These are phyloP conservation scores for Cyclophora albipunctata DNA, from an alignment of 2,888 invertebrate genomes.

Conservation along the genomic window DNA sequence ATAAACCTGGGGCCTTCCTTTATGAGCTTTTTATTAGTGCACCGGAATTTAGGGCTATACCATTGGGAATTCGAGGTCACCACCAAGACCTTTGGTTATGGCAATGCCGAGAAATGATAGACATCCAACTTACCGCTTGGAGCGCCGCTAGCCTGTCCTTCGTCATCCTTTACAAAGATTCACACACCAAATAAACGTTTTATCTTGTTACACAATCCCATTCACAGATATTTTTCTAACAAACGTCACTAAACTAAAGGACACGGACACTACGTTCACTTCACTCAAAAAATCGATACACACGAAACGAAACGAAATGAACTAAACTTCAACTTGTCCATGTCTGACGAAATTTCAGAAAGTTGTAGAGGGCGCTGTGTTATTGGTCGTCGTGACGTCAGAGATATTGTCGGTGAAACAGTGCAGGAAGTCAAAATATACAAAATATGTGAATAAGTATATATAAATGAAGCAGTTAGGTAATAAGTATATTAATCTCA, in stretches of 20 bases:
- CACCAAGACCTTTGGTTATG: slow-evolving; percentile 56
- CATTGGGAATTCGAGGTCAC: slow-evolving; percentile 62
- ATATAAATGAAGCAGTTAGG: too few species aligned
- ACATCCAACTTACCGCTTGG: slow-evolving; percentile 86
- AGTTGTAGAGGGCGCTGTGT: slow-evolving; percentile 53
- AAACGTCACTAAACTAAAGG: slow-evolving; percentile 83
- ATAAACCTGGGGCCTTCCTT: slow-evolving; percentile 13
- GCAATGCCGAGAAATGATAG: slow-evolving; percentile 42
- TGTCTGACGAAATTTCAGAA: slow-evolving; percentile 33
- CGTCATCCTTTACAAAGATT: slow-evolving; percentile 85
- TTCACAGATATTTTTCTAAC: slow-evolving; percentile 84
- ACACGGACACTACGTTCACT: slow-evolving; percentile 81
- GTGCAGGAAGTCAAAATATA: slow-evolving; percentile 19
- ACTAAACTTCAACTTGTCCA: slow-evolving; percentile 67
- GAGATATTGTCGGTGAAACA: slow-evolving; percentile 43
- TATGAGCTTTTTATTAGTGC: slow-evolving; percentile 19
- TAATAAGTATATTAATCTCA: too few species aligned
- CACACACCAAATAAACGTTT: slow-evolving; percentile 81
- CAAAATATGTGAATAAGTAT: too few species aligned
- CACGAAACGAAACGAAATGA: slow-evolving; percentile 75
- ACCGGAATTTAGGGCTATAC: slow-evolving; percentile 42
- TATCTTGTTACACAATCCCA: slow-evolving; percentile 84
- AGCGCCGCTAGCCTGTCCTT: slow-evolving; percentile 98
- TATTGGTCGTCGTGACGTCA: slow-evolving; percentile 48
- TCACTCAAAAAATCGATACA: slow-evolving; percentile 89